phyloP scores from a whole-genome alignment of 2,113 vertebrate genomes.

The Oreotrochilus melanogaster region DNA sequence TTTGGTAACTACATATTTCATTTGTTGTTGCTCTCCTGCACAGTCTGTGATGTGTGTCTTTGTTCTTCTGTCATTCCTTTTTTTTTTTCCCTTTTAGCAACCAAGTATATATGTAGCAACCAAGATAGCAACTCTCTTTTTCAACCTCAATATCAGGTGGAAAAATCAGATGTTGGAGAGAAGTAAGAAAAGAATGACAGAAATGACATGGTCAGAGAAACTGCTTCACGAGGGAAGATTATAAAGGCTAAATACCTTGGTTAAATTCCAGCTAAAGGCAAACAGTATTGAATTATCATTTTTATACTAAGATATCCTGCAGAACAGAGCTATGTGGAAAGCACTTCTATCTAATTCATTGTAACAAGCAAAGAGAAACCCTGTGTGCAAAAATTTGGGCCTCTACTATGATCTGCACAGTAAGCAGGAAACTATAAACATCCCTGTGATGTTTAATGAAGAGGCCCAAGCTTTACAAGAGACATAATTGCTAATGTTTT shows the following conservation, averaged over 20 bases:
- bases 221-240: background rate
- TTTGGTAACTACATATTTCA: background rate
- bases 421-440: background rate
- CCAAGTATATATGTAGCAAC: too few species aligned
- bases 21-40: background rate
- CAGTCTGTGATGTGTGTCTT: rapidly evolving
- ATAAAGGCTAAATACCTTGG: background rate
- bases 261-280: background rate
- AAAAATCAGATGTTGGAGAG: background rate
- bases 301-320: background rate
- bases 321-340: background rate
- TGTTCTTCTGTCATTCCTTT: background rate
- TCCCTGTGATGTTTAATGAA: background rate
- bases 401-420: background rate
- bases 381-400: background rate
- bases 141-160: background rate
- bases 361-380: background rate
- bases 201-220: background rate
- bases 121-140: background rate
- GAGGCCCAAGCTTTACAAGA: background rate
- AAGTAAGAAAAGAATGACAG: background rate
- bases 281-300: background rate
- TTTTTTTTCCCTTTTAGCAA: background rate
- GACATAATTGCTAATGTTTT: background rate
- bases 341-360: background rate